Percentiles rank a stretch among this genome's conserved stretches.
Conservation (phyloP, 2,888 invertebrate species). For the Pegoplata infirma region DNA sequence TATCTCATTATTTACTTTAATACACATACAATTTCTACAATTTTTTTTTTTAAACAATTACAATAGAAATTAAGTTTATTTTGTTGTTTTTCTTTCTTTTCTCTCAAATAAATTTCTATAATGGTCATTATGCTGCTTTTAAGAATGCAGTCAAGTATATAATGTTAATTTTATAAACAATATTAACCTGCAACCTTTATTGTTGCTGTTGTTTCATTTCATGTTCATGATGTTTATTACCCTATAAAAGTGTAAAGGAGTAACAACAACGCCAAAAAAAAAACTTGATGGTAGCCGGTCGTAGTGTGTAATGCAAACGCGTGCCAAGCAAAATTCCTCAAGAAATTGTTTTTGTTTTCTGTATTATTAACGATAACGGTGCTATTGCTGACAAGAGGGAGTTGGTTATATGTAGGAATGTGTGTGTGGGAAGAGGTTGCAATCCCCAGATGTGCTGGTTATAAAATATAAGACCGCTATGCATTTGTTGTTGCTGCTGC, state of each 20-base stretch:
- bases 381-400: constrained; percentile 1
- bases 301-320: background rate
- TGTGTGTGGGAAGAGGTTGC: background rate
- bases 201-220: too few relatives aligned
- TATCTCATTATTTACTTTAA: too few relatives aligned
- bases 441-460: background rate
- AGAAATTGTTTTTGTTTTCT: constrained; percentile 34
- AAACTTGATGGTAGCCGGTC: background rate
- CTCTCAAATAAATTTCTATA: constrained; percentile 7
- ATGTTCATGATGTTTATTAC: constrained; percentile 50
- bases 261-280: constrained; percentile 5
- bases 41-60: background rate
- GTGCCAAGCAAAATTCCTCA: constrained; percentile 33
- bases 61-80: background rate
- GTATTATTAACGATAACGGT: constrained; percentile 22
- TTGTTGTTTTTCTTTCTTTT: background rate
- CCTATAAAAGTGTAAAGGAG: constrained; percentile 44
- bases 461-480: background rate
- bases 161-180: constrained; percentile 39
- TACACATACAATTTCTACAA: too few relatives aligned
- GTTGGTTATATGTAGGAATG: background rate
- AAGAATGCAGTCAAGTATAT: constrained; percentile 34
- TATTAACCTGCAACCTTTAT: constrained; percentile 5
- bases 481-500: background rate
- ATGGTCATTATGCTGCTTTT: constrained; percentile 27